Percentiles rank a stretch among this genome's conserved stretches.
Evolutionary conservation across 1,140 invertebrate species (phyloP).

Genomic region (Panulirus ornatus): DNA sequence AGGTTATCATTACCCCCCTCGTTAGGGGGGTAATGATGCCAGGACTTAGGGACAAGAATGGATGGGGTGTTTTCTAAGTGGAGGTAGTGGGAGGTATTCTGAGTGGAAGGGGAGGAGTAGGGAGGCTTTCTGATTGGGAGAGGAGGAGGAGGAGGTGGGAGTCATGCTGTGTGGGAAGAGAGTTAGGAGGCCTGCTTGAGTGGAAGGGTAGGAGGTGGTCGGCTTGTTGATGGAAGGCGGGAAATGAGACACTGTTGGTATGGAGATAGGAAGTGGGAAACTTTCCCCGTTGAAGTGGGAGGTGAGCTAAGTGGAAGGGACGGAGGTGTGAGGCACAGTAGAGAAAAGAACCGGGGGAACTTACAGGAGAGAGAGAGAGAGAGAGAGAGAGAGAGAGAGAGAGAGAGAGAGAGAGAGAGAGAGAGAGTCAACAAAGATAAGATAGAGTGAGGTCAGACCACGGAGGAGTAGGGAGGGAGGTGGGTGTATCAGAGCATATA

Average conservation of each 20-base stretch:
- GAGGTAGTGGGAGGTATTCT: too few relatives aligned
- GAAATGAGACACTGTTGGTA: neutral
- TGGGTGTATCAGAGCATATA: neutral
- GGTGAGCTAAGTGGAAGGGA: neutral
- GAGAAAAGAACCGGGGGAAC: neutral
- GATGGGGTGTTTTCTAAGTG: too few relatives aligned
- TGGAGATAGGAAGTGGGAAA: neutral
- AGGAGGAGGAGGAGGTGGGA: too few relatives aligned
- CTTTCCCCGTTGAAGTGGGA: too few relatives aligned
- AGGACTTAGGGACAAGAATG: too few relatives aligned
- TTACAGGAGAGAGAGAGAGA: neutral
- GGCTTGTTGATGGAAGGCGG: neutral
- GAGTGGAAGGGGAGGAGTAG: too few relatives aligned
- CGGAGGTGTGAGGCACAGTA: neutral
- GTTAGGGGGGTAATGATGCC: too few relatives aligned
- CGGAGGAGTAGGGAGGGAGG: neutral
- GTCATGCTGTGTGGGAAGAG: too few relatives aligned
- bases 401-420: conserved; percentile 18
- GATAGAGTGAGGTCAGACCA: neutral
- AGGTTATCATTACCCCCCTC: too few relatives aligned
- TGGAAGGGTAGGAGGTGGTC: neutral
- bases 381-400: neutral
- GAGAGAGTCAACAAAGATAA: neutral
- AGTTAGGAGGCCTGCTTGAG: too few relatives aligned
- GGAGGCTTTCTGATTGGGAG: too few relatives aligned